Conservation (phyloP, 2,888 invertebrate species). For the Monochamus alternatus region DNA sequence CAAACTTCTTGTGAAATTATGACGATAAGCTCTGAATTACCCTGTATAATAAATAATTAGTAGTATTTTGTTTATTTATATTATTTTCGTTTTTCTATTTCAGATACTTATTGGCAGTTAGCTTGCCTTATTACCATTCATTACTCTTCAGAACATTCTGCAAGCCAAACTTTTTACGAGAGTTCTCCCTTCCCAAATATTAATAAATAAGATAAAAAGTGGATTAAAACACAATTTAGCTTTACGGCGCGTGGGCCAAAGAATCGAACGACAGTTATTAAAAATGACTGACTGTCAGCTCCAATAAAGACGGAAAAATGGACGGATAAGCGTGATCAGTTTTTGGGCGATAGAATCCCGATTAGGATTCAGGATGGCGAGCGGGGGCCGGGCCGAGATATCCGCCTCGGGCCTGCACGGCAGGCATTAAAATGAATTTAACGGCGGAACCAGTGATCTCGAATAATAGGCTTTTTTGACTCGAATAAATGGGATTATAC, state of each 20-base stretch:
- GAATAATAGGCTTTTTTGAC: conserved; percentile 16
- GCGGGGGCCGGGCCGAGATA: conserved; percentile 6
- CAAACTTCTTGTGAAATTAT: too few relatives aligned
- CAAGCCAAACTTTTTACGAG: too few relatives aligned
- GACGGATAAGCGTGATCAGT: conserved; percentile 13
- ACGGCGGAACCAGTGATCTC: background rate
- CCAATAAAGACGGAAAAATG: conserved; percentile 6
- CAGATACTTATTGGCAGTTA: too few relatives aligned
- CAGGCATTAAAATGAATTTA: conserved; percentile 26
- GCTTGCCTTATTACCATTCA: too few relatives aligned
- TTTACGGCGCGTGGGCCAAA: background rate
- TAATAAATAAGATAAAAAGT: background rate
- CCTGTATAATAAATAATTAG: too few relatives aligned
- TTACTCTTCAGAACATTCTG: too few relatives aligned
- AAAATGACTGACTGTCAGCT: conserved; percentile 23
- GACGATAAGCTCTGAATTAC: too few relatives aligned
- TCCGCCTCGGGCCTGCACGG: background rate
- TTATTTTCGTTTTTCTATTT: too few relatives aligned
- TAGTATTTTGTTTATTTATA: too few relatives aligned
- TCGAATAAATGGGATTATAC: conserved; percentile 1
- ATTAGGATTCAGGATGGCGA: conserved; percentile 19
- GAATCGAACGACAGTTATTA: conserved; percentile 15
- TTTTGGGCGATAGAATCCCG: background rate
- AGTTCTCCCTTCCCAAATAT: too few relatives aligned
- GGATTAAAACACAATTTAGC: background rate